Base-by-base conservation (phyloP, 2,113 vertebrate genomes). In the Heloderma charlesbogerti region DNA sequence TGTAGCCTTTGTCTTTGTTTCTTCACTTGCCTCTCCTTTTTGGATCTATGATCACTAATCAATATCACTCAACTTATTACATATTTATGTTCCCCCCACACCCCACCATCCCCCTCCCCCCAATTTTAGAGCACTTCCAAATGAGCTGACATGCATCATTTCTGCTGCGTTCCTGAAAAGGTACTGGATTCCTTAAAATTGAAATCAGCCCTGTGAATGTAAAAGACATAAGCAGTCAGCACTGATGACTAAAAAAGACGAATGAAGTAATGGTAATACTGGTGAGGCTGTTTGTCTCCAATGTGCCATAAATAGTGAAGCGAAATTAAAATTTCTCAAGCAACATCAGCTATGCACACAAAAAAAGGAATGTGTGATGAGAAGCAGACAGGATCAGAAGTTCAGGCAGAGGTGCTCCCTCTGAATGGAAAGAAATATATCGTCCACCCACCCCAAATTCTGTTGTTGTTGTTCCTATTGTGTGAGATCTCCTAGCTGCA, bases 191-290 rank as follows among this genome's bases (percentile, higher is more conserved):
- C 93, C 92, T 96, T 91, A 94, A 92, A 96, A 96, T 93, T 96
- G 91, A 96, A 97, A 95, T 96, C 93, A 75, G 57, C 84, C 93
- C 88, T 88, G 72, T 87, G 92, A 96, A 96, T 96, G 94, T 93
- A 96, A 97, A 97, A 97, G 94, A 96, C 96, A 96, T 94, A 97
- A 96, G 93, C 79, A 95, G 92, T 90, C 91, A 89, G 86, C 40
- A 51, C 72, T 96, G 95, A 96, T 96, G 93, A 94, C 92, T 96
- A 97, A 96, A 97, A 97, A 97, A 96, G 96, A 95, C 0, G 57
- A 96, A 96, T 96, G 95, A 97, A 89, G 94, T 96, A 96, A 96
- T 57, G 0, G 87, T 88, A 92, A 94, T 91, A 89, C 82, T 40
- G 89, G 94, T 93, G 94, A 96, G 95, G 87, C 93, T 94, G 91